These are phyloP conservation scores for Melozone crissalis DNA, from an alignment of 2,113 vertebrate genomes.

Conservation along the genomic window DNA sequence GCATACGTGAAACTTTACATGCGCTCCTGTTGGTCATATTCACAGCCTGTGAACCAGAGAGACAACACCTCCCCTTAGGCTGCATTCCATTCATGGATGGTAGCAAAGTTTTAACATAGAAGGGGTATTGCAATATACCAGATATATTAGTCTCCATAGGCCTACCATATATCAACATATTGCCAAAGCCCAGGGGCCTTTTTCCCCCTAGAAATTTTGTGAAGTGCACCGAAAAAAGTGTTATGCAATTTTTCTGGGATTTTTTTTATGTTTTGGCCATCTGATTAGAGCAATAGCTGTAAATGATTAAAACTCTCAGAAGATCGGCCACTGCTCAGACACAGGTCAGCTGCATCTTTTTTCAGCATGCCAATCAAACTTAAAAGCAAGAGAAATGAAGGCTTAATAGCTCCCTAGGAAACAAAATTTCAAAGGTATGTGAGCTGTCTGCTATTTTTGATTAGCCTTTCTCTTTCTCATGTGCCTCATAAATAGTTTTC, in stretches of 20 bases:
- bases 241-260: background rate
- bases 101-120: background rate
- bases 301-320: background rate
- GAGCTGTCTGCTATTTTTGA: background rate
- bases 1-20: background rate
- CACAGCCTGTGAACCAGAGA: background rate
- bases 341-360: background rate
- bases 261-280: background rate
- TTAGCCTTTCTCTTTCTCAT: background rate
- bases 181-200: background rate
- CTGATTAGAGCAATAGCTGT: background rate
- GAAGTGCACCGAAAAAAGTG: background rate
- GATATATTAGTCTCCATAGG: background rate
- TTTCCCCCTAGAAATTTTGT: background rate
- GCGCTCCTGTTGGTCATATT: background rate
- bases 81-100: background rate
- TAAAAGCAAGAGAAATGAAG: slow-evolving; percentile 11
- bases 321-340: background rate
- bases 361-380: background rate
- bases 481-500: background rate
- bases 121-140: background rate
- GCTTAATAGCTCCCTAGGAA: slow-evolving; percentile 24
- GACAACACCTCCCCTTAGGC: background rate
- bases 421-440: slow-evolving; percentile 17
- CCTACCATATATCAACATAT: background rate